A percentile compares a stretch with the other conserved stretches of the same genome.
phyloP scores from a whole-genome alignment of 2,797 vertebrate species.

The Chaetodon trifasciatus region DNA sequence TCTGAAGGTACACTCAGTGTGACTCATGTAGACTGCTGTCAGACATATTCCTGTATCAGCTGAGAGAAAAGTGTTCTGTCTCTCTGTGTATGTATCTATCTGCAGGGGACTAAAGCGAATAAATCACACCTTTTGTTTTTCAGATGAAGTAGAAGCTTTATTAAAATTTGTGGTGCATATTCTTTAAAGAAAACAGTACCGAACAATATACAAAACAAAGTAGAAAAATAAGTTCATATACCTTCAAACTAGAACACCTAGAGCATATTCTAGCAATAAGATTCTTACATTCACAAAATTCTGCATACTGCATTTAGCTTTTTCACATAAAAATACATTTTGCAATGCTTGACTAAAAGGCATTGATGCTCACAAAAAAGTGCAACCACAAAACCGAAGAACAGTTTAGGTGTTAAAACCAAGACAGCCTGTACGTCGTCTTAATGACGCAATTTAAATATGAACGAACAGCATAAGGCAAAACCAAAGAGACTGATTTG shows the following conservation, averaged over 20 bases:
- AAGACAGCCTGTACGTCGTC: neutral
- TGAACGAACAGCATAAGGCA: neutral
- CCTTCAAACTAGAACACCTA: conserved; percentile 18
- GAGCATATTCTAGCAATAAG: conserved; percentile 40
- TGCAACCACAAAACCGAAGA: conserved; percentile 31
- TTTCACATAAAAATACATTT: conserved; percentile 62
- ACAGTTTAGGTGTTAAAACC: conserved; percentile 29
- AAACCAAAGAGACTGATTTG: neutral
- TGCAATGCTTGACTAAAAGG: conserved; percentile 32
- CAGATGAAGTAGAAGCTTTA: conserved; percentile 63
- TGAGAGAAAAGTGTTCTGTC: neutral
- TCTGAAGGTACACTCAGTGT: conserved; percentile 1
- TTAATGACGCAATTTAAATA: conserved; percentile 4
- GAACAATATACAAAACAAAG: conserved; percentile 54
- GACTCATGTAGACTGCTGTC: neutral
- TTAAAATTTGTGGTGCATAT: conserved; percentile 52
- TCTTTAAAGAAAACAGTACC: conserved; percentile 66
- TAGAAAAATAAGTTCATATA: conserved; percentile 79
- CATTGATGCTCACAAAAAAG: conserved; percentile 23
- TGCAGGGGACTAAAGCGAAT: neutral
- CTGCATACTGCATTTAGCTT: conserved; percentile 43
- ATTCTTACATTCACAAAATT: conserved; percentile 73
- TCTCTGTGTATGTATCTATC: neutral
- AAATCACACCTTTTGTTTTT: conserved; percentile 17
- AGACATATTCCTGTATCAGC: neutral